phyloP scores from a whole-genome alignment of 1,140 invertebrate genomes.

The Atopsyche davidsoni region DNA sequence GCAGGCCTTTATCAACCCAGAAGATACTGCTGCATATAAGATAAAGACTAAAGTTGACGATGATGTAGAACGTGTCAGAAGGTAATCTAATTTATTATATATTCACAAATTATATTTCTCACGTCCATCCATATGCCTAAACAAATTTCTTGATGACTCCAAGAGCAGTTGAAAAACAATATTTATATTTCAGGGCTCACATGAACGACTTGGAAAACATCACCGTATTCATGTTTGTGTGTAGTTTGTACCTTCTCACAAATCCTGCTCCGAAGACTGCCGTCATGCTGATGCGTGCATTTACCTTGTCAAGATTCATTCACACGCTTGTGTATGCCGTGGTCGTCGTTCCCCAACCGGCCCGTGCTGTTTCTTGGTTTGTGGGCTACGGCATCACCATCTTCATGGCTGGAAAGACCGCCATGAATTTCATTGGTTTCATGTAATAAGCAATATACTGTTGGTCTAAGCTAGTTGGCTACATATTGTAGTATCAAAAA shows the following conservation, averaged over 20 bases:
- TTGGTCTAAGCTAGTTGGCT: no score
- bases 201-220: constrained; percentile 74
- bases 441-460: constrained; percentile 16
- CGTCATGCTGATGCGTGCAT: constrained; percentile 49
- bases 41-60: constrained; percentile 48
- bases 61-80: constrained; percentile 48
- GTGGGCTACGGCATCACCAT: constrained; percentile 38
- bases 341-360: constrained; percentile 48
- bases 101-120: constrained; percentile 5
- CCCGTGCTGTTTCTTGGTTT: constrained; percentile 45
- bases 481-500: no score
- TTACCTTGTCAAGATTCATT: constrained; percentile 47
- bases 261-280: constrained; percentile 48
- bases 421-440: constrained; percentile 28
- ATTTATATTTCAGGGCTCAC: constrained; percentile 52
- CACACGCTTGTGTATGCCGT: constrained; percentile 56
- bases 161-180: neutral
- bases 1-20: constrained; percentile 46
- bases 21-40: constrained; percentile 37
- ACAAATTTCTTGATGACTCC: neutral
- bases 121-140: constrained; percentile 5
- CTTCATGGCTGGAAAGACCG: constrained; percentile 40
- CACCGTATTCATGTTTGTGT: constrained; percentile 57
- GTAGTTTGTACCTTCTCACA: constrained; percentile 57
- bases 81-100: constrained; percentile 20